Evolutionary conservation across 1,140 invertebrate genomes (phyloP).

Genomic region (Bombyx mori): ASM3026992v2 NC_085111.1:9498501-9499000

Average conservation of each 20-base stretch:
- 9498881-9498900: slow-evolving; percentile 34
- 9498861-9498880: slow-evolving; percentile 28
- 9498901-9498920: slow-evolving; percentile 42
- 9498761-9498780: slow-evolving; percentile 70
- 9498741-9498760: slow-evolving; percentile 70
- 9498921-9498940: slow-evolving; percentile 56
- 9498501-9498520: slow-evolving; percentile 66
- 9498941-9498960: slow-evolving; percentile 21
- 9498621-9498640: slow-evolving; percentile 14
- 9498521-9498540: slow-evolving; percentile 55
- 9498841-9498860: slow-evolving; percentile 22
- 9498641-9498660: neutral
- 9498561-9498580: slow-evolving; percentile 53
- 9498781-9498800: slow-evolving; percentile 67
- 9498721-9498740: slow-evolving; percentile 67
- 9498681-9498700: slow-evolving; percentile 31
- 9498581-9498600: slow-evolving; percentile 46
- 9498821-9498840: slow-evolving; percentile 43
- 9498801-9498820: slow-evolving; percentile 49
- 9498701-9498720: slow-evolving; percentile 49
- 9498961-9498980: slow-evolving; percentile 23
- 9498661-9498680: slow-evolving; percentile 1
- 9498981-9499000: slow-evolving; percentile 29
- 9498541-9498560: slow-evolving; percentile 47
- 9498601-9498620: slow-evolving; percentile 44